Evolutionary conservation across 2,113 vertebrate species (phyloP).

Genomic region (Emydura subglobosa): DNA sequence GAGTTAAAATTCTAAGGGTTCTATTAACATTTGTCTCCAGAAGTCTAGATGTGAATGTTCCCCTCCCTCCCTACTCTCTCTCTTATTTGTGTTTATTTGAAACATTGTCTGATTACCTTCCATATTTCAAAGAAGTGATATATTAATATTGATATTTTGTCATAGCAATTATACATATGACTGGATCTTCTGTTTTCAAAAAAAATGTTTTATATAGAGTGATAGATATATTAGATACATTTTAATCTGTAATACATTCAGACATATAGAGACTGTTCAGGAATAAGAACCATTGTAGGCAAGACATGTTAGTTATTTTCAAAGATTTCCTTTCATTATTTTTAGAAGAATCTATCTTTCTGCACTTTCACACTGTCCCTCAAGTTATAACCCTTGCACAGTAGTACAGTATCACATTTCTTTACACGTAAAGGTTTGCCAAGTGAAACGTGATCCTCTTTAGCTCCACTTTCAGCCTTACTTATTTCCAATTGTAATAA

Average conservation of each 20-base stretch:
- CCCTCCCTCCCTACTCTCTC: not conserved
- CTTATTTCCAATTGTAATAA: slow-evolving; percentile 31
- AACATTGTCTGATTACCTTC: slow-evolving; percentile 3
- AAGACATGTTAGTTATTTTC: not conserved
- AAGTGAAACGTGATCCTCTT: slow-evolving; percentile 32
- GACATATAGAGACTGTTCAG: not conserved
- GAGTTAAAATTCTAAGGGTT: not conserved
- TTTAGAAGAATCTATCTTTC: not conserved
- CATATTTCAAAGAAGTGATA: rapidly evolving
- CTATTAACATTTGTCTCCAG: not conserved
- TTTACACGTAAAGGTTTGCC: not conserved
- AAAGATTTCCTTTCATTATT: not conserved
- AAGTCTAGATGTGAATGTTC: not conserved
- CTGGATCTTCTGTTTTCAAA: not conserved
- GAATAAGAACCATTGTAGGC: not conserved
- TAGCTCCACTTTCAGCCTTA: slow-evolving; percentile 39
- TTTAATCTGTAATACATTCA: not conserved
- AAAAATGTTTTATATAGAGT: not conserved
- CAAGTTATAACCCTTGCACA: not conserved
- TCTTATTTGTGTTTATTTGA: not conserved
- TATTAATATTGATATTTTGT: not conserved
- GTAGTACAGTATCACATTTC: not conserved
- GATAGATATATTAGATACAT: not conserved
- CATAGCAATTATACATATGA: not conserved
- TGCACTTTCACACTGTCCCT: not conserved